Percentiles rank a stretch among this genome's conserved stretches.
These are phyloP conservation scores for Heliocidaris tuberculata DNA, from an alignment of 35 echinoderm and acorn worm species.

Conservation along the genomic window DNA sequence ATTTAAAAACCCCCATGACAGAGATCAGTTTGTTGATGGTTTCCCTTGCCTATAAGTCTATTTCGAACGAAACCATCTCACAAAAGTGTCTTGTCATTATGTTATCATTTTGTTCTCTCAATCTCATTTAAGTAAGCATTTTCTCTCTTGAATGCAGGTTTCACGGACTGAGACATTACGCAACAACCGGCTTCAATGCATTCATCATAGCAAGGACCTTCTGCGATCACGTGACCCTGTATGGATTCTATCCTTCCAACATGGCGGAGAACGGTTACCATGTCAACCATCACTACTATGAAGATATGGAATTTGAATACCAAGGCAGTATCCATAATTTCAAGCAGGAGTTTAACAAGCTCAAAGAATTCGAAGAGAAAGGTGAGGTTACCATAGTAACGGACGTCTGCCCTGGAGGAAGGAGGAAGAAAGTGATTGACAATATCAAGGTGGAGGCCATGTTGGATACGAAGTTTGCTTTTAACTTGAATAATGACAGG, in stretches of 20 bases:
- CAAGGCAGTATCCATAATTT: constrained; percentile 55
- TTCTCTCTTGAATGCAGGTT: constrained; percentile 19
- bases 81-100: no score
- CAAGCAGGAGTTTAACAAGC: constrained; percentile 52
- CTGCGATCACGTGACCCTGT: constrained; percentile 65
- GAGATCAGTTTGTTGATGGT: no score
- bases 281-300: constrained; percentile 69
- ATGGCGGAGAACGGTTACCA: constrained; percentile 25
- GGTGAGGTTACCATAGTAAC: constrained; percentile 38
- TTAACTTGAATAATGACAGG: not conserved
- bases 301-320: constrained; percentile 59
- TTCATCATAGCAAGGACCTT: constrained; percentile 53
- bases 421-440: not conserved
- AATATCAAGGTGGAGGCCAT: not conserved
- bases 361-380: constrained; percentile 41
- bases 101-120: not conserved
- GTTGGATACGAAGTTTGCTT: not conserved
- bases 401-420: constrained; percentile 18
- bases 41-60: no score
- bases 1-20: no score
- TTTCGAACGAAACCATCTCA: no score
- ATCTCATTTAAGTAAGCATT: not conserved
- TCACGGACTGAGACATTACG: constrained; percentile 33
- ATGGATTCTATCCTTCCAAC: constrained; percentile 67
- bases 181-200: constrained; percentile 64